Evolutionary conservation across 2,113 vertebrate species (phyloP), one percentile per base, ranked within the genome.

Genomic region (Lagopus leucura): DNA sequence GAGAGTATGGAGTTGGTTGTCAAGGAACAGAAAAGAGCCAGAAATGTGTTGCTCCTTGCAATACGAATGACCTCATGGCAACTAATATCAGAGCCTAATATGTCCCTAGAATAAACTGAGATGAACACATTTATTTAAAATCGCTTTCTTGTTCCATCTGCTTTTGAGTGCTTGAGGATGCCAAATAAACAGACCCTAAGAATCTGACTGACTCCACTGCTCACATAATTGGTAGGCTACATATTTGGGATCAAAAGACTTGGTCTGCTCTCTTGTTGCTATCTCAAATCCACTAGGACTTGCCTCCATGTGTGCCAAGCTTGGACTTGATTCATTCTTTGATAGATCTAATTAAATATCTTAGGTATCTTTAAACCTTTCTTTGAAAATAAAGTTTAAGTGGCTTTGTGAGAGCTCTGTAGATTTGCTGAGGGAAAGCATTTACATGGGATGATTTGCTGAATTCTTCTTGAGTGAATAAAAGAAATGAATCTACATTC

Each of bases 1-100:
- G 85, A 75, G 65, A 83, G 48, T 75, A 88, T 69, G 69, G 72
- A 71, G 57, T 40, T 77, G 43, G 88, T 96, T 94, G 94, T 94
- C 88, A 95, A 77, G 88, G 88, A 91, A 74, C 48, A 92, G 86
- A 89, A 92, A 82, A 90, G 86, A 93, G 90, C 92, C 90, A 95
- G 86, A 96, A 94, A 87, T 91, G 71, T 48, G 30, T 93, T 93
- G 74, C 69, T 96, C 32, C 86, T 82, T 94, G 70, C 66, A 94
- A 79, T 54, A 87, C 89, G 81, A 95, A 89, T 96, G 88, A 95
- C 88, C 84, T 96, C 92, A 94, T 92, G 92, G 88, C 91, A 95
- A 94, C 88, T 95, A 89, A 66, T 90, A 88, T 93, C 92, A 85
- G 67, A 95, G 64, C 86, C 71, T 90, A 93, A 90, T 93, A 64